A percentile compares a stretch with the other conserved stretches of the same genome.
phyloP scores from a whole-genome alignment of 2,113 vertebrate genomes.

The Mastomys natalensis region DNA sequence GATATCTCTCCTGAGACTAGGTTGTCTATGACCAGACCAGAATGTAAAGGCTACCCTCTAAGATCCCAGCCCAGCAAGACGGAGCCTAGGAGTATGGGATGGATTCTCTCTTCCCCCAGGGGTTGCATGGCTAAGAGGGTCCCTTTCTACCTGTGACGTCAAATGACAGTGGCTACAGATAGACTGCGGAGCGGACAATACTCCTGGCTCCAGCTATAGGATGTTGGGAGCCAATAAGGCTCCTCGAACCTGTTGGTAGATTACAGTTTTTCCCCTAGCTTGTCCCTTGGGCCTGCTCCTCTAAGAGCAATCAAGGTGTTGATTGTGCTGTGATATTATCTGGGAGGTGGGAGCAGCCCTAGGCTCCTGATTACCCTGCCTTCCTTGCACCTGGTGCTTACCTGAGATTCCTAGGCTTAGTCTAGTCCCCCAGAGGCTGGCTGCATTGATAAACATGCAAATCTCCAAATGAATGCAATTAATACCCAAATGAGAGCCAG shows the following conservation, averaged over 20 bases:
- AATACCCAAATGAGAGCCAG: slow-evolving; percentile 70
- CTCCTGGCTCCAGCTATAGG: not conserved
- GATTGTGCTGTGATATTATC: not conserved
- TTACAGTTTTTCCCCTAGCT: not conserved
- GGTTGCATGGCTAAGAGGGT: not conserved
- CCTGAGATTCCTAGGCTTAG: not conserved
- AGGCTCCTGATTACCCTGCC: not conserved
- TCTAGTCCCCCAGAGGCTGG: not conserved
- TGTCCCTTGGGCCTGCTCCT: not conserved
- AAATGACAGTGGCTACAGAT: not conserved
- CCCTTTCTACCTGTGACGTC: not conserved
- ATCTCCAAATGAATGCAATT: slow-evolving; percentile 69
- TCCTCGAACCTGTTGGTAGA: not conserved
- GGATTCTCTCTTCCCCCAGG: not conserved
- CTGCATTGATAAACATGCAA: slow-evolving; percentile 66
- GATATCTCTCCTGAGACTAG: not conserved
- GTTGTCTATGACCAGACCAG: not conserved
- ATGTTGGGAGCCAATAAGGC: not conserved
- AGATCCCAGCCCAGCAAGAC: not conserved
- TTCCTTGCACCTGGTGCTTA: not conserved
- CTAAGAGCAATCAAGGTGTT: not conserved
- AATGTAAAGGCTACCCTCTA: not conserved
- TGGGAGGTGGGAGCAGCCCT: not conserved
- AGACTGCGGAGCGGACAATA: not conserved
- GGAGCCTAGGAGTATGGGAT: not conserved